phyloP scores from a whole-genome alignment of 2,888 invertebrate species.

The Diachrysia chrysitis region DNA sequence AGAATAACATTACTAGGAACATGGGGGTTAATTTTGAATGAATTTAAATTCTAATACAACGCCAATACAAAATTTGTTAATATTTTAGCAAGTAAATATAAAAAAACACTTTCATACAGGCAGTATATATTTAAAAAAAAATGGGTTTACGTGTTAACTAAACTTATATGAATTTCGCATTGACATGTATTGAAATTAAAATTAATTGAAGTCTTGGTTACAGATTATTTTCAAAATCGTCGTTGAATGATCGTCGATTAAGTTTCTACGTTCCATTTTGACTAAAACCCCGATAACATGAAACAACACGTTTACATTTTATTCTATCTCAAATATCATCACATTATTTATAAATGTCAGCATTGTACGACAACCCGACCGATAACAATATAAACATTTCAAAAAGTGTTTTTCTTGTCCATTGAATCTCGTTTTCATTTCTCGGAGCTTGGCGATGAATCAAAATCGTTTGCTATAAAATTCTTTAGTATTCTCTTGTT shows the following conservation, averaged over 20 bases:
- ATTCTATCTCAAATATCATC: too few relatives aligned
- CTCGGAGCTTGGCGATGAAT: constrained; percentile 35
- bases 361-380: constrained; percentile 5
- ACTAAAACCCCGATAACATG: background rate
- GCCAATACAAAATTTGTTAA: too few relatives aligned
- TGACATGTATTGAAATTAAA: too few relatives aligned
- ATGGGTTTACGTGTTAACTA: too few relatives aligned
- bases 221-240: background rate
- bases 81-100: too few relatives aligned
- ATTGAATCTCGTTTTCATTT: constrained; percentile 35
- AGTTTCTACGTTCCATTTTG: background rate
- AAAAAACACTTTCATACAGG: too few relatives aligned
- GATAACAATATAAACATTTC: constrained; percentile 17
- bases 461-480: constrained; percentile 38
- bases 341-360: too few relatives aligned
- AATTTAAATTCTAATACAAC: too few relatives aligned
- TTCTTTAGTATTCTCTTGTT: constrained; percentile 18
- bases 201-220: background rate
- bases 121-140: too few relatives aligned
- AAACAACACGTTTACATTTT: background rate
- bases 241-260: background rate
- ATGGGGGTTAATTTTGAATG: too few relatives aligned
- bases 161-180: too few relatives aligned
- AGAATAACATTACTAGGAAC: too few relatives aligned
- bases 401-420: constrained; percentile 35